Evolutionary conservation across 2,888 invertebrate species (phyloP).

Genomic region (Watsonalla binaria): DNA sequence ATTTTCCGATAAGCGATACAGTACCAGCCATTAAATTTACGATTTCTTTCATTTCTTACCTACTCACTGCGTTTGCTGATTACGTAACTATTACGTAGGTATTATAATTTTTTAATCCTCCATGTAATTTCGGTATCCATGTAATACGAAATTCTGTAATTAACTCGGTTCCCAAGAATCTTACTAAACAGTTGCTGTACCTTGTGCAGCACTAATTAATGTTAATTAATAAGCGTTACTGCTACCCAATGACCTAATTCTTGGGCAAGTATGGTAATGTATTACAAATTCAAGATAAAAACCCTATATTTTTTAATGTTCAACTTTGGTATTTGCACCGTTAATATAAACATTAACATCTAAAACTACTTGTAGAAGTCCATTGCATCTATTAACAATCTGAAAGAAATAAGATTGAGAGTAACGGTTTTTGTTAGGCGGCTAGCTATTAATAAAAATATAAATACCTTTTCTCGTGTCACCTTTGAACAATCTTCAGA

Average conservation of each 20-base stretch:
- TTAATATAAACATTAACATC: background rate
- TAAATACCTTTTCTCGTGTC: too few relatives aligned
- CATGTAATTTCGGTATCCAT: background rate
- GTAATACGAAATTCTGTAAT: background rate
- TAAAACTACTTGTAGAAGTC: background rate
- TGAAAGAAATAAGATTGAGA: too few relatives aligned
- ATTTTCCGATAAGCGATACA: too few relatives aligned
- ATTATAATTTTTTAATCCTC: background rate
- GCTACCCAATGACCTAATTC: conserved; percentile 12
- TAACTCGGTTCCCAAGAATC: background rate
- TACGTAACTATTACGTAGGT: background rate
- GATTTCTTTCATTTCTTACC: too few relatives aligned
- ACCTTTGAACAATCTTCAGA: too few relatives aligned
- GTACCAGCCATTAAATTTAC: too few relatives aligned
- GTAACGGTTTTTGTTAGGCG: too few relatives aligned
- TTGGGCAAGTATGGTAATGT: conserved; percentile 1
- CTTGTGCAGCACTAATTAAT: conserved; percentile 26
- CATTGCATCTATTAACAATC: too few relatives aligned
- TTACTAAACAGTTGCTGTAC: background rate
- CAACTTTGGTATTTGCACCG: background rate
- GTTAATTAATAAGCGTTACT: conserved; percentile 38
- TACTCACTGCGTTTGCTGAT: background rate
- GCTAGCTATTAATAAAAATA: too few relatives aligned
- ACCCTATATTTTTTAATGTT: background rate
- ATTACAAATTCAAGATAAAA: conserved; percentile 2